Evolutionary conservation across 2,888 invertebrate genomes (phyloP), one percentile per base, ranked within the genome.

Genomic region (Amiota communis): DNA sequence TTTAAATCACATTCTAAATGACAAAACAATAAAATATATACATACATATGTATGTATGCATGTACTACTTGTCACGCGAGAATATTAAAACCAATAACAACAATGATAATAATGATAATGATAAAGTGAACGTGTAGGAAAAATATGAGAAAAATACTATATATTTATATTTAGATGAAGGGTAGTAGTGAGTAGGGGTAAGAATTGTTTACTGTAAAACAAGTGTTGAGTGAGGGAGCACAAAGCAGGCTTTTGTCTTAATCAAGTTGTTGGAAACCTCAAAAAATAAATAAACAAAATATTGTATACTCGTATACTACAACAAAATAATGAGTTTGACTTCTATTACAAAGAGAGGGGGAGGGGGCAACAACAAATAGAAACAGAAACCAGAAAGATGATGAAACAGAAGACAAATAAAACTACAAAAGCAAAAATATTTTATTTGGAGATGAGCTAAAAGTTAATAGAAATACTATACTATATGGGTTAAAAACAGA

Each of bases 271-370:
- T 68, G 53, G 53, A 68, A 36, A 6, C 36, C 36, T 15, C 20
- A 53, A 10, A 23, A 68, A 68, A 53, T 53, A 68, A 68, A 68
- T 53, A 68, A 68, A 68, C 20, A 68, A 49, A 65, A 65, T 12
- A 53, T 67, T 49, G 23, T 20, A 12, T 23, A 51, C 12, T 67
- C 20, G 20, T 13, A 20, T 17, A 51, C n/a, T n/a, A n/a, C n/a
- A n/a, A n/a, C 23, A 59, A 65, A 17, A 53, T 68, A 68, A 68
- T 68, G 53, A 68, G 67, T 68, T 36, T n/a, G 20, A 51, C 20
- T 68, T 17, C 36, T n/a, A 17, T 13, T 17, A 51, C 23, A 59
- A 11, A 11, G 20, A 15, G 20, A 15, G 17, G 11, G 59, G 8
- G 59, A 57, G 23, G 3, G 20, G 59, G 15, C 11, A 20, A 2